Conservation (phyloP, 2,797 vertebrate species). For the Malurus splendens region DNA sequence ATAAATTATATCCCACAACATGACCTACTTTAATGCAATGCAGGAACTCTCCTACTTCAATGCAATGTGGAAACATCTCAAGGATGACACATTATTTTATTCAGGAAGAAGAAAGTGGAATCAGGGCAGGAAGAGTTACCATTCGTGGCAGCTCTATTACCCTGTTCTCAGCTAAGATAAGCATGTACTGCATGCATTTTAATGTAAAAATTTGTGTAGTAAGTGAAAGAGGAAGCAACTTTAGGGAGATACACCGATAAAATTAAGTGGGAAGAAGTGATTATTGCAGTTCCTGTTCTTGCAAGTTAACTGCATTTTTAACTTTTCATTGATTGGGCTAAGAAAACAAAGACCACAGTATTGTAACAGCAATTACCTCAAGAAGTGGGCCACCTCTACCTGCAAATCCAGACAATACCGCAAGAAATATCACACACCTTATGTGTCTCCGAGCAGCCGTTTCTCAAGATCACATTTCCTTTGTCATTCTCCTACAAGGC, state of each 20-base stretch:
- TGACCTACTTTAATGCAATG: background rate
- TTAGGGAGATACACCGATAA: background rate
- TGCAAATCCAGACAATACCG: background rate
- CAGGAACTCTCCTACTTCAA: background rate
- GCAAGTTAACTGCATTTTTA: background rate
- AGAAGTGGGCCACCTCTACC: background rate
- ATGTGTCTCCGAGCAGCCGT: background rate
- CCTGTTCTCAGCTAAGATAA: background rate
- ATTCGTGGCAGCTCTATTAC: background rate
- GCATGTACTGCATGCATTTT: fast-evolving
- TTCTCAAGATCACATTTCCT: background rate
- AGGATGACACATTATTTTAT: background rate
- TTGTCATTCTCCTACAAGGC: fast-evolving
- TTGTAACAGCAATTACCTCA: background rate
- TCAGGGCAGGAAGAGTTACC: background rate
- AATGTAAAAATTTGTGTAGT: background rate
- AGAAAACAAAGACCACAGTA: background rate
- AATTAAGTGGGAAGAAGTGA: slow-evolving; percentile 3
- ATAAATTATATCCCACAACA: background rate
- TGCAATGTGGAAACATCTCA: background rate
- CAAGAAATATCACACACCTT: background rate
- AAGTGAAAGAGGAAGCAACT: background rate
- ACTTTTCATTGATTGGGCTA: background rate
- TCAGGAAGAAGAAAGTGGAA: background rate
- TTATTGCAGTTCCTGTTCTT: background rate